Percentiles rank a stretch among this genome's conserved stretches.
Conservation (phyloP, 1,140 invertebrate species). For the Drosophila cardini region DNA sequence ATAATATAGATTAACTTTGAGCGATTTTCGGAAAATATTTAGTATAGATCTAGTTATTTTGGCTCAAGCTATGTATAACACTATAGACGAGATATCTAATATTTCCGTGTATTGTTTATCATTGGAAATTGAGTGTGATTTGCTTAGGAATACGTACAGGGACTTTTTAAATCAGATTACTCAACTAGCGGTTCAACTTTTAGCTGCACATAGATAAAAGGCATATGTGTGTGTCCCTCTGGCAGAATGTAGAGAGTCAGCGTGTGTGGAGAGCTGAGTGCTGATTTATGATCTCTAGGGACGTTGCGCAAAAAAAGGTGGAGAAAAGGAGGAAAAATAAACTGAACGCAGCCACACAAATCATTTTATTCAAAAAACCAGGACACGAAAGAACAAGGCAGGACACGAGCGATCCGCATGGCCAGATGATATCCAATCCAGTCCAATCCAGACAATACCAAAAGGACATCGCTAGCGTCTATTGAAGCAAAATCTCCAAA, state of each 20-base stretch:
- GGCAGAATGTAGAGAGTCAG: background rate
- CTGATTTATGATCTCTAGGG: slow-evolving; percentile 56
- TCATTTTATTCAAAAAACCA: slow-evolving; percentile 40
- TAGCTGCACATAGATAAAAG: slow-evolving; percentile 1
- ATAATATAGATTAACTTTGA: too few species aligned
- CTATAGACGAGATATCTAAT: too few species aligned
- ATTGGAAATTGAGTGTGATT: too few species aligned
- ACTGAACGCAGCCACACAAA: slow-evolving; percentile 55
- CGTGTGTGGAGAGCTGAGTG: slow-evolving; percentile 12
- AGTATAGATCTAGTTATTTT: too few species aligned
- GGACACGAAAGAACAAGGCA: slow-evolving; percentile 5
- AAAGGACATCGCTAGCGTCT: slow-evolving; percentile 38
- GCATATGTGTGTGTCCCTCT: background rate
- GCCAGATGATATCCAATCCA: slow-evolving; percentile 19
- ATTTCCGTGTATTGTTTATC: too few species aligned
- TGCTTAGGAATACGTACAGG: too few species aligned
- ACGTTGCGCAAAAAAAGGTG: slow-evolving; percentile 39
- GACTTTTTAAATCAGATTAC: too few species aligned
- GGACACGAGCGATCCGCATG: background rate
- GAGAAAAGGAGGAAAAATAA: slow-evolving; percentile 27
- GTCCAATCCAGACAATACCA: slow-evolving; percentile 19
- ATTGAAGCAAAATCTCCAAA: slow-evolving; percentile 17
- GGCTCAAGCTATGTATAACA: too few species aligned
- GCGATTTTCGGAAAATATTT: too few species aligned
- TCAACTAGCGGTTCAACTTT: slow-evolving; percentile 17